Evolutionary conservation across 2,797 vertebrate genomes (phyloP), one percentile per base, ranked within the genome.

Genomic region (Lepidocolaptes lacrymiger): DNA sequence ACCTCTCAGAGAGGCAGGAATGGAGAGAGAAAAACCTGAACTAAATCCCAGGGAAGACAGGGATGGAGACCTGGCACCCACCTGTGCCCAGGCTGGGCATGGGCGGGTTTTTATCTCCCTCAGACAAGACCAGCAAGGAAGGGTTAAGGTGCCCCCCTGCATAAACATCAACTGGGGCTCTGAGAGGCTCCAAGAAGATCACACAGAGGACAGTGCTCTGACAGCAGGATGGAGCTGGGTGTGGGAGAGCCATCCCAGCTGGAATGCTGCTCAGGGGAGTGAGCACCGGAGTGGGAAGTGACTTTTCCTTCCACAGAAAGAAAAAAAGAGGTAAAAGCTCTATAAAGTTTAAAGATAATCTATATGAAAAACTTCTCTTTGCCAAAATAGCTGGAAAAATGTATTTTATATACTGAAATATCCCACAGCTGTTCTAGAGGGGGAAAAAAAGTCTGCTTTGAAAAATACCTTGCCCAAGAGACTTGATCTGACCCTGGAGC

Each of bases 161-260:
- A 56, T 52, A 95, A 96, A 96, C 92, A 89, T 10, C 88, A 82
- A 22, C 28, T 39, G 9, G 7, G n/a, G 92, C 78, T 71, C 63
- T 34, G 67, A 24, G 64, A 66, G 83, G 77, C 91, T 61, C 86
- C 0, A 2, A n/a, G 86, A 49, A 88, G 95, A 97, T 95, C 91
- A 91, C 14, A 73, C 75, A 68, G 93, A 96, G 95, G 93, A 96
- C 95, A 96, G 82, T 49, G 55, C 62, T 12, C 81, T 92, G 95
- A 93, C 94, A 95, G 92, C 8, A 2, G 93, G 78, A 87, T 51
- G 77, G 82, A 46, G 77, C 4, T 3, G 62, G 92, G 95, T 95
- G 95, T 93, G 89, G 64, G 82, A 97, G 96, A 97, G 92, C 58
- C 73, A 20, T 92, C 89, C 95, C 96, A 97, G 95, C 96, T 97